Percentiles rank a stretch among this genome's conserved stretches.
Evolutionary conservation across 2,888 invertebrate species (phyloP).

Genomic region (Anorthoa munda): DNA sequence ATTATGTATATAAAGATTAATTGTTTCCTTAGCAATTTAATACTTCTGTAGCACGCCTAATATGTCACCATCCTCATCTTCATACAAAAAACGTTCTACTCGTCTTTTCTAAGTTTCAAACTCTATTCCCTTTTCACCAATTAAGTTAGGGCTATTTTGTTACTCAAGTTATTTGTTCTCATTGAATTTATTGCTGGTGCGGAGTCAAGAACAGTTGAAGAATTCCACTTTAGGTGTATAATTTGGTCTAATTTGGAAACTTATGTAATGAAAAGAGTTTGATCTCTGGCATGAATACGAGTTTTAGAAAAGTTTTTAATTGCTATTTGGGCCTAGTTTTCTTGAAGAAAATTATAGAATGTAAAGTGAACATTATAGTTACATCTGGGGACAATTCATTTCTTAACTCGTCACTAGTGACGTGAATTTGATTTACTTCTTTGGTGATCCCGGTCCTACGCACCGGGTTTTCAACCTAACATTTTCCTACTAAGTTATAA

Average conservation of each 20-base stretch:
- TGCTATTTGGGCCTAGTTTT: slow-evolving; percentile 31
- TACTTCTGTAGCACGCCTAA: neutral
- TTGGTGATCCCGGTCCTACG: no score
- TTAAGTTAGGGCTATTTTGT: slow-evolving; percentile 83
- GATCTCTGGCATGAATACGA: slow-evolving; percentile 48
- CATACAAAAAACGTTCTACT: slow-evolving; percentile 73
- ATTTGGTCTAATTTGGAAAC: slow-evolving; percentile 73
- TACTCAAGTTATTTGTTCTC: slow-evolving; percentile 85
- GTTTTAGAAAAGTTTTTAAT: slow-evolving; percentile 46
- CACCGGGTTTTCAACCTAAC: no score
- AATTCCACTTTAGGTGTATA: slow-evolving; percentile 81
- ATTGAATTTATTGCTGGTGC: slow-evolving; percentile 84
- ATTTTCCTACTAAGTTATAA: no score
- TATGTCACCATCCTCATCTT: slow-evolving; percentile 59
- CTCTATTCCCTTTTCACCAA: slow-evolving; percentile 81
- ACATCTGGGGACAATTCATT: neutral
- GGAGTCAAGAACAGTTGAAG: slow-evolving; percentile 79
- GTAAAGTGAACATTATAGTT: neutral
- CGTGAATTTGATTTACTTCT: no score
- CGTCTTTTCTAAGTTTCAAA: slow-evolving; percentile 72
- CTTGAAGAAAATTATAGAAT: slow-evolving; percentile 10
- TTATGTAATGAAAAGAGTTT: slow-evolving; percentile 63
- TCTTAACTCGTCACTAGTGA: neutral
- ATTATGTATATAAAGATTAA: no score
- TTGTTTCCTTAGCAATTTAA: fast-evolving